phyloP scores from a whole-genome alignment of 2,797 vertebrate genomes.

The Cossypha caffra region DNA sequence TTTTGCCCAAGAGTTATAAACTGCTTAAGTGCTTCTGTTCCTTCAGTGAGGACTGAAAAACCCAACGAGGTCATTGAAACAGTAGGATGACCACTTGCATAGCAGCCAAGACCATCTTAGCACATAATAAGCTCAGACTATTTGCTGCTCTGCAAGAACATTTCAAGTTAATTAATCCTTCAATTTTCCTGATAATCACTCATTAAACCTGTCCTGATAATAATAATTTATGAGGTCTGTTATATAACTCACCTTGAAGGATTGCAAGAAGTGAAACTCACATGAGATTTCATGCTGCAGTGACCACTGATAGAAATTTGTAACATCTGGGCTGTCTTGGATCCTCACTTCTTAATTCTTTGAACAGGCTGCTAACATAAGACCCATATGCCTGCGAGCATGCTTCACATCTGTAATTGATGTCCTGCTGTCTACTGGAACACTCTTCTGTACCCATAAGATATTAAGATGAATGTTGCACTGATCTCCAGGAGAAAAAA shows the following conservation, averaged over 20 bases:
- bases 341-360: slow-evolving; percentile 90
- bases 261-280: slow-evolving; percentile 94
- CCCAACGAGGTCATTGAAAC: not conserved
- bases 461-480: slow-evolving; percentile 47
- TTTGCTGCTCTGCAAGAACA: not conserved
- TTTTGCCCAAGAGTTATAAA: not conserved
- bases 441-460: slow-evolving; percentile 85
- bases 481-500: not conserved
- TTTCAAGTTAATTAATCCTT: slow-evolving; percentile 37
- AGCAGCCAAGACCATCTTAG: not conserved
- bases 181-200: slow-evolving; percentile 22
- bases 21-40: not conserved
- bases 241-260: slow-evolving; percentile 86
- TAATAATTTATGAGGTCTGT: slow-evolving; percentile 50
- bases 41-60: not conserved
- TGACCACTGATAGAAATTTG: slow-evolving; percentile 93
- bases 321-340: slow-evolving; percentile 93
- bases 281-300: slow-evolving; percentile 92
- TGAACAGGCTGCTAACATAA: slow-evolving; percentile 91
- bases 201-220: slow-evolving; percentile 40
- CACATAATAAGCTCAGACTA: not conserved
- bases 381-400: slow-evolving; percentile 91
- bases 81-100: not conserved
- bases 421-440: slow-evolving; percentile 90
- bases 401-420: slow-evolving; percentile 95